phyloP scores from a whole-genome alignment of 2,113 vertebrate genomes.

The Solea senegalensis region DNA sequence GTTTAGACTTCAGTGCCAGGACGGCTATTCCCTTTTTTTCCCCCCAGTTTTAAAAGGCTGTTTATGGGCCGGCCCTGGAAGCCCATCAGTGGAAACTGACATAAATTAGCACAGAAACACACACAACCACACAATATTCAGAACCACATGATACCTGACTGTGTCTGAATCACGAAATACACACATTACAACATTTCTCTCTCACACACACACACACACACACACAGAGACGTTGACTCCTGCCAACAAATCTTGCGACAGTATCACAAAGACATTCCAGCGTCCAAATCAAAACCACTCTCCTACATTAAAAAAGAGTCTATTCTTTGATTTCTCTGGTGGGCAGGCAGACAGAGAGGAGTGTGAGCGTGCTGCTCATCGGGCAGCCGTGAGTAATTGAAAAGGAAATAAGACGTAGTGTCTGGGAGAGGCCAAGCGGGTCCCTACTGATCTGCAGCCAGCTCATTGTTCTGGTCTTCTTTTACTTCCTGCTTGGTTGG shows the following conservation, averaged over 20 bases:
- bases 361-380: constrained; percentile 63
- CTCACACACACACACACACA: constrained; percentile 43
- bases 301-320: constrained; percentile 43
- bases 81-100: constrained; percentile 56
- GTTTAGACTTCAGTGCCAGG: constrained; percentile 56
- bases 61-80: constrained; percentile 70
- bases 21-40: constrained; percentile 29
- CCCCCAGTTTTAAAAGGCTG: constrained; percentile 60
- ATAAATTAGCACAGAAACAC: constrained; percentile 46
- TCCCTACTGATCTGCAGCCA: constrained; percentile 69
- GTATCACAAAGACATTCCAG: constrained; percentile 69
- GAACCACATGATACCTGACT: constrained; percentile 34
- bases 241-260: constrained; percentile 59
- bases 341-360: constrained; percentile 54
- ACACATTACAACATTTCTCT: constrained; percentile 28
- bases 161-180: constrained; percentile 23
- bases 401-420: constrained; percentile 74
- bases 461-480: constrained; percentile 66
- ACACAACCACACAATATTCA: constrained; percentile 23
- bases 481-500: constrained; percentile 65
- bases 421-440: constrained; percentile 61
- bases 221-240: constrained; percentile 34
- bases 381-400: constrained; percentile 73
- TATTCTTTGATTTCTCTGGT: constrained; percentile 58
- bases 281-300: constrained; percentile 75